Conservation (phyloP, 2,113 vertebrate genomes). For the Ochotona curzoniae region DNA sequence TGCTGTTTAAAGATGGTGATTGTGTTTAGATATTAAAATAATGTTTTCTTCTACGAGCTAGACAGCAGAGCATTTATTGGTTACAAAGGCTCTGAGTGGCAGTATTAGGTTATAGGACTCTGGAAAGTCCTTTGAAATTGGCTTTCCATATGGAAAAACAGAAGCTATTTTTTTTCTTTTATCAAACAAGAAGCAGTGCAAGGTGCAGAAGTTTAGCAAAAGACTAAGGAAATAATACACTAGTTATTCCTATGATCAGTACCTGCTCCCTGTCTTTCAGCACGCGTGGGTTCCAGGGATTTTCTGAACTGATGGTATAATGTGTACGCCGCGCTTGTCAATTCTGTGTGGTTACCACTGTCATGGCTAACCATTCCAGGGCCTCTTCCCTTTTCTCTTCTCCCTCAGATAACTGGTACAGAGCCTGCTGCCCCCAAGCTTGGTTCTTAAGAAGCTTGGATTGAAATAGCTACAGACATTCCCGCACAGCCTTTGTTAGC, state of each 20-base stretch:
- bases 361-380: background rate
- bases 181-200: conserved; percentile 30
- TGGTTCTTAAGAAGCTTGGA: background rate
- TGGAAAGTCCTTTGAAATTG: conserved; percentile 26
- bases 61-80: conserved; percentile 55
- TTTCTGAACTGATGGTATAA: conserved; percentile 4
- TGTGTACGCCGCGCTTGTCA: background rate
- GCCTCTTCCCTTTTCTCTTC: background rate
- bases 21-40: conserved; percentile 64
- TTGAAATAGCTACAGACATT: conserved; percentile 51
- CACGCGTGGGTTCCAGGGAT: background rate
- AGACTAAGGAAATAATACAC: background rate
- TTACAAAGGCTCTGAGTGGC: conserved; percentile 49
- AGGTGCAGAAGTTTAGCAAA: background rate
- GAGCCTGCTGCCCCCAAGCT: background rate
- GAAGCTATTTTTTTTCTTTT: conserved; percentile 37
- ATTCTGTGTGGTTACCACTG: background rate
- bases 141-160: conserved; percentile 38
- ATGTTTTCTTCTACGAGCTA: conserved; percentile 41
- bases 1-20: conserved; percentile 68
- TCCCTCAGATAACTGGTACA: background rate
- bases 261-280: background rate
- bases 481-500: background rate
- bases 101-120: background rate
- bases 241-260: conserved; percentile 32